These are phyloP conservation scores for Brienomyrus brachyistius DNA, from an alignment of 2,113 vertebrate species.

Conservation along the genomic window DNA sequence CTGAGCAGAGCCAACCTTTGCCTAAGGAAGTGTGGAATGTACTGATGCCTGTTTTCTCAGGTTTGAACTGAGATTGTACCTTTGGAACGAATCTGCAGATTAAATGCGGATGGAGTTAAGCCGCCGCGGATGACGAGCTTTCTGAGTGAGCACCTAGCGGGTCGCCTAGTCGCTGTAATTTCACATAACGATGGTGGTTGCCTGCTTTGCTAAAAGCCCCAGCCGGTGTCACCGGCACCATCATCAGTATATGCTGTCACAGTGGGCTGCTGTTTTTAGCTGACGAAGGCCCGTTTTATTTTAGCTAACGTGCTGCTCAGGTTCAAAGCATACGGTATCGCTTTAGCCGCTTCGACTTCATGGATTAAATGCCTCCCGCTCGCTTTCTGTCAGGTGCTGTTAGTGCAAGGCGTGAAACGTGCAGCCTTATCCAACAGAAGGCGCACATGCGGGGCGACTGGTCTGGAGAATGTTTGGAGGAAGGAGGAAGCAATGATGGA, in stretches of 20 bases:
- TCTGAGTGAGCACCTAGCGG: background rate
- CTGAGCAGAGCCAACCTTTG: background rate
- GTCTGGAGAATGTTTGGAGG: background rate
- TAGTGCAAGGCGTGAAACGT: constrained; percentile 22
- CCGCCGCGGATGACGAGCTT: background rate
- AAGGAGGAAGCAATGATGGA: background rate
- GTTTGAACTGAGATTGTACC: background rate
- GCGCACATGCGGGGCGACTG: background rate
- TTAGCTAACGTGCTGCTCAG: constrained; percentile 15
- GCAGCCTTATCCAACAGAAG: background rate
- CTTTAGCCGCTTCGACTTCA: constrained; percentile 5
- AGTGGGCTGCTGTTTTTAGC: constrained; percentile 14
- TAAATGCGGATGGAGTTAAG: background rate
- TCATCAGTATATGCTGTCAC: constrained; percentile 18
- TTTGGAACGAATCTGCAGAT: background rate
- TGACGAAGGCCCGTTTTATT: constrained; percentile 17
- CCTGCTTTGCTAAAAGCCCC: background rate
- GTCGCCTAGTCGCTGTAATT: background rate
- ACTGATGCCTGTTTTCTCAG: background rate
- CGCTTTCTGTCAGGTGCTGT: constrained; percentile 29
- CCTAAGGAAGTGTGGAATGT: background rate
- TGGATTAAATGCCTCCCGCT: constrained; percentile 23
- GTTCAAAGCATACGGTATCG: constrained; percentile 13
- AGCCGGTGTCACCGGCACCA: background rate
- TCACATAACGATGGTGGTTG: background rate